Base-by-base conservation (phyloP, 1,140 invertebrate species). In the Eurosta solidaginis region DNA sequence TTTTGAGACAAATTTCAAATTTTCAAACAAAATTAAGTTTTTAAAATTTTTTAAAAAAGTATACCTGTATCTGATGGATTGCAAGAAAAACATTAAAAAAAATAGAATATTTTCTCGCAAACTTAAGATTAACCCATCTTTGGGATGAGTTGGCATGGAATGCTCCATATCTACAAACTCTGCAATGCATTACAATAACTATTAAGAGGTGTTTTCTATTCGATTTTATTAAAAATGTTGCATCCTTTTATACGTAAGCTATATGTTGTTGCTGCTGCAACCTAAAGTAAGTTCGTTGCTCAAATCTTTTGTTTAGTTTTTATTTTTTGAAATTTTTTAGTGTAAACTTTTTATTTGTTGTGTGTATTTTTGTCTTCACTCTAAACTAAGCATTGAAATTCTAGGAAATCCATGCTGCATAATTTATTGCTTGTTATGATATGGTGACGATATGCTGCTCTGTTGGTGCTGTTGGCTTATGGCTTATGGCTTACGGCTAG, bases 171-270 rank as follows among this genome's bases (percentile, higher is more conserved):
- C n/a, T n/a, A n/a, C n/a, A n/a, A n/a, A n/a, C n/a, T n/a, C n/a
- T n/a, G n/a, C n/a, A n/a, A n/a, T n/a, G n/a, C 83, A 85, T 85
- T 85, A 84, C 84, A 85, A 85, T 82, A 85, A 85, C 84, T 85
- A 85, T 85, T 85, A 84, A 77, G 25, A 74, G 40, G 73, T 74
- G 73, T 47, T 33, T 74, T 29, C 22, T 47, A 74, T 68, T 40
- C n/a, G 7, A 36, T 68, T 4, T 68, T 4, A 33, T n/a, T n/a
- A n/a, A n/a, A n/a, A n/a, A n/a, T 17, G 9, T 36, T 22, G 59
- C n/a, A 68, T 33, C 27, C 54, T 68, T 68, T 68, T 68, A 40
- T 59, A 0, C 22, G 27, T n/a, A 36, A 14, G 27, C 45, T 17
- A 12, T 52, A 4, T 52, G 33, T 40, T 17, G 33, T 29, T 68